These are phyloP conservation scores for Tenebrosternarchus preto DNA, from an alignment of 2,113 vertebrate species.

Conservation along the genomic window DNA sequence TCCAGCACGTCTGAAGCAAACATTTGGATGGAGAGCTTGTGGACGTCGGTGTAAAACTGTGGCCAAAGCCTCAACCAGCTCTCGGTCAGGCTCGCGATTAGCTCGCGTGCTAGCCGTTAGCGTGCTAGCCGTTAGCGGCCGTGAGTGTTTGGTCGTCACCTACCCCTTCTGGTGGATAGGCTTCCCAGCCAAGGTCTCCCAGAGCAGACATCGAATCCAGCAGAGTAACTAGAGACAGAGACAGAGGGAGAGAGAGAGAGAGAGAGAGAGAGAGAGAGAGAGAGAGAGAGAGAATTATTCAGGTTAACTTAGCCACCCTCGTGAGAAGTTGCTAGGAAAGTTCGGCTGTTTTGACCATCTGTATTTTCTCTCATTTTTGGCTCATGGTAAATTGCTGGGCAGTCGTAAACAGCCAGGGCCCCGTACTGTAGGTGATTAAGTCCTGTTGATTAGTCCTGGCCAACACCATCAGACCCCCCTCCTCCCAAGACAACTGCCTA, in stretches of 20 bases:
- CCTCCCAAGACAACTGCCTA: constrained; percentile 24
- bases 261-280: constrained; percentile 44
- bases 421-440: constrained; percentile 1
- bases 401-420: constrained; percentile 18
- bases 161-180: constrained; percentile 81
- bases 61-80: too few species aligned
- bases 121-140: background rate
- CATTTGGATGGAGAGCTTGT: too few species aligned
- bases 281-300: constrained; percentile 37
- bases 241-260: constrained; percentile 51
- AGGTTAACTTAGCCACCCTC: constrained; percentile 24
- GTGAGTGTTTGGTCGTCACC: constrained; percentile 58
- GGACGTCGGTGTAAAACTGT: too few species aligned
- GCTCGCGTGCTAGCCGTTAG: background rate
- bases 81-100: background rate
- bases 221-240: constrained; percentile 74
- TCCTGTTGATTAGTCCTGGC: too few species aligned
- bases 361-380: constrained; percentile 24
- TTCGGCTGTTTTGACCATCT: constrained; percentile 4
- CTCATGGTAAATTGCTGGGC: constrained; percentile 27
- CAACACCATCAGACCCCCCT: constrained; percentile 6
- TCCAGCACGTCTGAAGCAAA: background rate
- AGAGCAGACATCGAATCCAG: constrained; percentile 83
- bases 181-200: constrained; percentile 83
- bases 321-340: constrained; percentile 23